Percentiles rank a stretch among this genome's conserved stretches.
These are phyloP conservation scores for Hemaris fuciformis DNA, from an alignment of 2,888 invertebrate genomes.

Conservation along the genomic window DNA sequence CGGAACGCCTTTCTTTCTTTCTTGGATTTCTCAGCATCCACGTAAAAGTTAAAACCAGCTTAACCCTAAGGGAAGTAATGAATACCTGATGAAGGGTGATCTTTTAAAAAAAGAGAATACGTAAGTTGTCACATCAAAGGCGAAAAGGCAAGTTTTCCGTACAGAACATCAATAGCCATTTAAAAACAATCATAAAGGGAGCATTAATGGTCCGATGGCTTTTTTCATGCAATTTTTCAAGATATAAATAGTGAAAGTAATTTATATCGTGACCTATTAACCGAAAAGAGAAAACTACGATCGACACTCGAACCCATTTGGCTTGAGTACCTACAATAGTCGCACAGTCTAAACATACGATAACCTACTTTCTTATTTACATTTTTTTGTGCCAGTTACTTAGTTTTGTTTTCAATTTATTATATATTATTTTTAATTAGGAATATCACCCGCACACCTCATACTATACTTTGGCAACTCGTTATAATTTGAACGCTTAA, in stretches of 20 bases:
- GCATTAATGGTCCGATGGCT: too few relatives aligned
- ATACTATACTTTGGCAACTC: neutral
- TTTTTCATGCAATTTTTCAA: too few relatives aligned
- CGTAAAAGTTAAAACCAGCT: too few relatives aligned
- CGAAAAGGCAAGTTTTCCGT: neutral
- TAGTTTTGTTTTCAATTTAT: neutral
- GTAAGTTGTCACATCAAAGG: neutral
- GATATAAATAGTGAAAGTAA: too few relatives aligned
- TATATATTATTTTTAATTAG: too few relatives aligned
- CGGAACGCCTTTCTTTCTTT: too few relatives aligned
- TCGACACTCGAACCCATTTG: neutral
- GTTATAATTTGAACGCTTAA: neutral
- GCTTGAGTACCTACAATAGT: neutral
- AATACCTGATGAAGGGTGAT: neutral
- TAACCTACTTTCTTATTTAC: neutral
- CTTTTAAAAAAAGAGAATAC: neutral
- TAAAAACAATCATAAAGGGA: neutral
- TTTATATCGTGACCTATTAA: neutral
- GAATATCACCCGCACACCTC: neutral
- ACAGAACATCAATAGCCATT: neutral
- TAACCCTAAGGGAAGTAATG: neutral
- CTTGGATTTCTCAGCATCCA: too few relatives aligned
- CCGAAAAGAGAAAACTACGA: neutral
- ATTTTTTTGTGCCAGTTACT: neutral
- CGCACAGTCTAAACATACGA: neutral